Evolutionary conservation across 2,797 vertebrate genomes (phyloP).

Genomic region (Tenualosa thibaudeaui): DNA sequence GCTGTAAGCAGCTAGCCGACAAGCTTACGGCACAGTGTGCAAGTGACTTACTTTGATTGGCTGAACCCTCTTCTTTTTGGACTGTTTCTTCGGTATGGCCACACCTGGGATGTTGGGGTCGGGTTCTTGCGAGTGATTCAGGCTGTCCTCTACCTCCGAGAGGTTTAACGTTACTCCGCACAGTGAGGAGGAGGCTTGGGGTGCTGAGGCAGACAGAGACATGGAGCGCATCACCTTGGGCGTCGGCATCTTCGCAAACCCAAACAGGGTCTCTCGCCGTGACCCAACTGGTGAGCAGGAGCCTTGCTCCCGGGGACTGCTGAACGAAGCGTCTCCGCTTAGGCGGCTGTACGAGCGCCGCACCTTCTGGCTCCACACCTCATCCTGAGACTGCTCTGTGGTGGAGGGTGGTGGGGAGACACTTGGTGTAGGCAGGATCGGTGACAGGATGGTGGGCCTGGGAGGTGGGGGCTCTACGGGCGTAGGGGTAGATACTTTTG

Average conservation of each 20-base stretch:
- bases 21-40: background rate
- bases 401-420: conserved; percentile 21
- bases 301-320: conserved; percentile 39
- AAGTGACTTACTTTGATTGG: conserved; percentile 67
- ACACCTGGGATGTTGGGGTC: conserved; percentile 74
- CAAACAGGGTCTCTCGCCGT: conserved; percentile 67
- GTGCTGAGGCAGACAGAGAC: background rate
- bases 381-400: background rate
- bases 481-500: conserved; percentile 39
- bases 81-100: conserved; percentile 66
- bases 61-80: conserved; percentile 65
- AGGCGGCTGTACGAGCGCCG: conserved; percentile 76
- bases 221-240: conserved; percentile 55
- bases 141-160: conserved; percentile 42
- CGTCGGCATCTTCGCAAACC: conserved; percentile 67
- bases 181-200: conserved; percentile 36
- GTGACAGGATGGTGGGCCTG: conserved; percentile 44
- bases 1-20: background rate
- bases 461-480: conserved; percentile 23
- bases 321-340: conserved; percentile 56
- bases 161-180: conserved; percentile 43
- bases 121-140: conserved; percentile 38
- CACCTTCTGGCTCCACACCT: conserved; percentile 72
- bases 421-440: conserved; percentile 41
- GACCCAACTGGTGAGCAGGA: conserved; percentile 51